Base-by-base conservation (phyloP, 2,113 vertebrate species). In the Todiramphus chloris region DNA sequence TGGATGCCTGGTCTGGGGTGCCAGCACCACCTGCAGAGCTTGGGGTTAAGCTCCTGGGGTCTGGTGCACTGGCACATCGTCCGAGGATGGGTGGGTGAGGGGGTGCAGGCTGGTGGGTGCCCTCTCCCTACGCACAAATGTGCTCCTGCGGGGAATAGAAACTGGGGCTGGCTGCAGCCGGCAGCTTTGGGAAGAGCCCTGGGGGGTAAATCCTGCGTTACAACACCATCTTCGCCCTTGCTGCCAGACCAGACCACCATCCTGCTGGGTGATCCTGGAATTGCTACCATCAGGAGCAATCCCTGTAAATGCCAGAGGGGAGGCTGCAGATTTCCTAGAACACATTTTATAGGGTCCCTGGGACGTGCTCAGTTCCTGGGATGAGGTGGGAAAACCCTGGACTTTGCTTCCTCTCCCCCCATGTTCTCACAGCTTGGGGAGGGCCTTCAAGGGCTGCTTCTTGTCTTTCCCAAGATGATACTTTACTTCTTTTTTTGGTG, bases 41-140 rank as follows among this genome's bases (percentile, higher is more conserved):
- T 1, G 0, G 18, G 8, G 8, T 35, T 59, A n/a, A 21, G 55
- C 44, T 70, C 50, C 31, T 25, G 11, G 37, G 27, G 3, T 15
- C 15, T 27, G 21, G 7, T 31, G 48, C 2, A 2, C 77, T 37
- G 28, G 35, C 0, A 1, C 27, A 31, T 51, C 0, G 1, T n/a
- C 41, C 33, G 11, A 15, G 75, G 48, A 6, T 41, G 50, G 37
- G 20, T 31, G 59, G 25, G 6, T 62, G 13, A 51, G 62, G 23
- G 73, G 48, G 20, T 37, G 43, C 66, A 14, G 48, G 41, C 27
- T 24, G 79, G 28, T 77, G 79, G 25, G 39, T 75, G 46, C 33
- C 35, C 9, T 25, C 35, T 84, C 18, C 41, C 28, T 68, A 37
- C 1, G 0, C 24, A 31, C 19, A 2, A 7, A 2, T 17, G 10